A percentile compares a stretch with the other conserved stretches of the same genome.
phyloP scores from a whole-genome alignment of 2,888 invertebrate genomes.

The Heteropelma amictum region DNA sequence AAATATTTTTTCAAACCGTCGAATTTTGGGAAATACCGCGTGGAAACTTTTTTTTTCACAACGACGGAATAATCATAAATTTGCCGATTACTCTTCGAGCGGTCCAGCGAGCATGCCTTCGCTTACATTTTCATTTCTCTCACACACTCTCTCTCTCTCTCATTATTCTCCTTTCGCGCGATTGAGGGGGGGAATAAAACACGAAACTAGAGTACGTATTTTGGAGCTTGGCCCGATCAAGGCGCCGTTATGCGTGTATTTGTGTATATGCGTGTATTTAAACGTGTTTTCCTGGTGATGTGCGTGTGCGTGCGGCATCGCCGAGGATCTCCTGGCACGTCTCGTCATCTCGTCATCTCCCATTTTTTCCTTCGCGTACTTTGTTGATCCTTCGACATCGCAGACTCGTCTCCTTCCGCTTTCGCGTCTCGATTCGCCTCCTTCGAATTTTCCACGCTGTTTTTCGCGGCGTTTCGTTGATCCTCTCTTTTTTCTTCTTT shows the following conservation, averaged over 20 bases:
- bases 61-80: too few species aligned
- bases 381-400: background rate
- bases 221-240: background rate
- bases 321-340: conserved; percentile 9
- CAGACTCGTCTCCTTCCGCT: too few species aligned
- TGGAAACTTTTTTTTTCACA: too few species aligned
- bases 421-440: background rate
- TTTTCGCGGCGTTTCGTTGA: too few species aligned
- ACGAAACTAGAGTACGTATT: conserved; percentile 17
- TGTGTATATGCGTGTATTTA: background rate
- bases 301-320: conserved; percentile 19
- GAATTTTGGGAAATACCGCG: too few species aligned
- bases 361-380: background rate
- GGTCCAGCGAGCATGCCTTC: background rate
- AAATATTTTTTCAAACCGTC: too few species aligned
- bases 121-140: background rate
- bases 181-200: background rate
- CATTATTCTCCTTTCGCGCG: background rate
- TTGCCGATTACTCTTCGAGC: background rate
- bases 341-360: background rate
- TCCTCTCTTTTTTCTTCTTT: background rate
- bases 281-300: background rate
- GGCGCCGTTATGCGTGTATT: background rate
- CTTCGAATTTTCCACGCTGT: background rate
- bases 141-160: background rate